A percentile compares a stretch with the other conserved stretches of the same genome.
These are phyloP conservation scores for Rhynchonycteris naso DNA, from an alignment of 2,797 vertebrate species.

Conservation along the genomic window DNA sequence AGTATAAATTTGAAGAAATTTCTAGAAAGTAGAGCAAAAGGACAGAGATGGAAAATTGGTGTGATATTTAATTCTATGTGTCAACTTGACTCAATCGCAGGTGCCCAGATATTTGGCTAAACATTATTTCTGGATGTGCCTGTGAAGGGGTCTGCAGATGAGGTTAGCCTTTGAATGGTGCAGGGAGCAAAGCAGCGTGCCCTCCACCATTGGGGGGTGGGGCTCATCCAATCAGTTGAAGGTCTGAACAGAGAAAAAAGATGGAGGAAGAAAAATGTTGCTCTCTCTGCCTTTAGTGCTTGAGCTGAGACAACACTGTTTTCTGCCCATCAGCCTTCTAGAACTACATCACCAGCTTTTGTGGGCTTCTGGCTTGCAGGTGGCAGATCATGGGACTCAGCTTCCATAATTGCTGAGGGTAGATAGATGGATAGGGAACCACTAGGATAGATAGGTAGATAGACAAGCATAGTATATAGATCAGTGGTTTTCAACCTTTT, in stretches of 20 bases:
- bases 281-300: not conserved
- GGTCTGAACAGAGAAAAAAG: not conserved
- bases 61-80: not conserved
- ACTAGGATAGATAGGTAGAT: too few species aligned
- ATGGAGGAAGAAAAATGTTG: not conserved
- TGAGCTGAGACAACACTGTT: not conserved
- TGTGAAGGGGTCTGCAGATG: not conserved
- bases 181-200: not conserved
- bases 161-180: not conserved
- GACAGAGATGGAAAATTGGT: not conserved
- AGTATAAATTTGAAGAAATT: not conserved
- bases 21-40: not conserved
- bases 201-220: rapidly evolving
- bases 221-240: not conserved
- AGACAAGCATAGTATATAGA: not conserved
- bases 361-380: not conserved
- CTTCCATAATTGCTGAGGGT: too few species aligned
- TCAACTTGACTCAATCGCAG: too few species aligned
- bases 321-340: not conserved
- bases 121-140: not conserved
- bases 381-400: not conserved
- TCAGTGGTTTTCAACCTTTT: too few species aligned
- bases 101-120: too few species aligned
- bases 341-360: not conserved
- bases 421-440: not conserved